Evolutionary conservation across 30 jellyfish, hydroid and myxozoan species (phyloP).

Genomic region (Pelagia noctiluca): DNA sequence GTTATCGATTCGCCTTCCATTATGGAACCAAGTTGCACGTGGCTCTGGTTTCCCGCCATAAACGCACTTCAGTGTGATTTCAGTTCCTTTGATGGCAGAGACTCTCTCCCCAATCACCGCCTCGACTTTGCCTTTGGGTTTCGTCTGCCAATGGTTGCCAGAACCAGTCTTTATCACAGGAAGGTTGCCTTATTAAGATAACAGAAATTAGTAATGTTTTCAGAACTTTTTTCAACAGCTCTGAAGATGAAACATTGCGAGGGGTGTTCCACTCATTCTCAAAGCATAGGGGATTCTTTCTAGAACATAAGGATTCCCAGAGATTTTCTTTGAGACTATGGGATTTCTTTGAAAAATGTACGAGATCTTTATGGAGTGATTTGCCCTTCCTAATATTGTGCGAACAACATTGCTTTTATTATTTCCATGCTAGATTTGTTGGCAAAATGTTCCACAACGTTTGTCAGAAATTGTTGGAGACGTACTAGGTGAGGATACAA

Average conservation of each 20-base stretch:
- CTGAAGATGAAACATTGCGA: too few relatives aligned
- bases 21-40: conserved; percentile 74
- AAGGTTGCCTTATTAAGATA: too few relatives aligned
- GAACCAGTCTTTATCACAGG: conserved; percentile 70
- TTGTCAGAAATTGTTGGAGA: too few relatives aligned
- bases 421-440: too few relatives aligned
- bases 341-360: not conserved
- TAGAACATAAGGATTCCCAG: conserved; percentile 5
- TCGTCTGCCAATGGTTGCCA: conserved; percentile 76
- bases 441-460: too few relatives aligned
- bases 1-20: conserved; percentile 66
- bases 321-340: not conserved
- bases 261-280: conserved; percentile 10
- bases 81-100: conserved; percentile 76
- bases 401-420: too few relatives aligned
- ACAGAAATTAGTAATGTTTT: too few relatives aligned
- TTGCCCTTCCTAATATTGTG: too few relatives aligned
- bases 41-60: conserved; percentile 88
- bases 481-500: too few relatives aligned
- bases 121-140: conserved; percentile 6
- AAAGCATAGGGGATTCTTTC: conserved; percentile 1
- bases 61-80: conserved; percentile 49
- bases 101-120: conserved; percentile 79
- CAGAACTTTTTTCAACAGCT: too few relatives aligned
- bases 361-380: conserved; percentile 22